phyloP scores from a whole-genome alignment of 1,140 invertebrate genomes.

The Nixonia krombeini region DNA sequence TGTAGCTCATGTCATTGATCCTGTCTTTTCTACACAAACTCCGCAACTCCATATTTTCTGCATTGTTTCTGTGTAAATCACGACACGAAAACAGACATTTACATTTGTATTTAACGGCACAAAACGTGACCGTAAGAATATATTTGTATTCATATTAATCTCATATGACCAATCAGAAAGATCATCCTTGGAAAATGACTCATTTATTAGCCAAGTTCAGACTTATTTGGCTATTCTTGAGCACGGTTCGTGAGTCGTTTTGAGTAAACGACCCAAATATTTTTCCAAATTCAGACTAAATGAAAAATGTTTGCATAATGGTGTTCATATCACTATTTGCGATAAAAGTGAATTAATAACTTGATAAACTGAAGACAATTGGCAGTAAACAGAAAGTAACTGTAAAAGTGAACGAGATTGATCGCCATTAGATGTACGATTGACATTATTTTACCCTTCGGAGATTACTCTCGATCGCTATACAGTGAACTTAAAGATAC shows the following conservation, averaged over 20 bases:
- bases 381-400: too few species aligned
- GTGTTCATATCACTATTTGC: too few species aligned
- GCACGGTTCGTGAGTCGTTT: slow-evolving; percentile 7
- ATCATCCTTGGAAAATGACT: slow-evolving; percentile 40
- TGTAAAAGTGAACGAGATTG: too few species aligned
- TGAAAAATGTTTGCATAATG: too few species aligned
- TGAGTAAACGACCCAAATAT: too few species aligned
- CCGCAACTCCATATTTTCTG: not conserved
- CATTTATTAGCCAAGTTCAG: not conserved
- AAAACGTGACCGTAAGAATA: slow-evolving; percentile 25
- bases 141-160: slow-evolving; percentile 4
- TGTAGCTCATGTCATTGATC: slow-evolving; percentile 14
- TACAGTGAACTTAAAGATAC: too few species aligned
- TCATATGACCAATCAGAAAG: slow-evolving; percentile 14
- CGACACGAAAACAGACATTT: not conserved
- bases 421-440: too few species aligned
- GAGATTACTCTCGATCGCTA: too few species aligned
- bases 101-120: slow-evolving; percentile 12
- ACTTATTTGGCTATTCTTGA: not conserved
- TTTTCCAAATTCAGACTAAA: too few species aligned
- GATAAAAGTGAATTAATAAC: too few species aligned
- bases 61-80: not conserved
- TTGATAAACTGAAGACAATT: too few species aligned
- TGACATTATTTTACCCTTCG: too few species aligned
- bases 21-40: slow-evolving; percentile 4